These are phyloP conservation scores for Sturnira hondurensis DNA, from an alignment of 2,113 vertebrate species.

Conservation along the genomic window DNA sequence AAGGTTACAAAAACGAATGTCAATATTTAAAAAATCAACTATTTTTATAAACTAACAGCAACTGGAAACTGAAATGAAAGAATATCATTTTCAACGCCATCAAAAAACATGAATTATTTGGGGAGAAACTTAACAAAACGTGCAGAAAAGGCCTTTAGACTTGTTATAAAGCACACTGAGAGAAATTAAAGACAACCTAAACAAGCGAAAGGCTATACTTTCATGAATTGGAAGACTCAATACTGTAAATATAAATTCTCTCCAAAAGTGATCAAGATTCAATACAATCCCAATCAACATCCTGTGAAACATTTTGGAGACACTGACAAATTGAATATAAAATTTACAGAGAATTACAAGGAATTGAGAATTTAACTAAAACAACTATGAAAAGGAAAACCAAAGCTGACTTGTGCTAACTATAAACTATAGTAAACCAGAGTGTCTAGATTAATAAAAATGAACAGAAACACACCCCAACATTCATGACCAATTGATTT, in stretches of 20 bases:
- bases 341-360: background rate
- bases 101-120: background rate
- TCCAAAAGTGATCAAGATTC: background rate
- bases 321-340: background rate
- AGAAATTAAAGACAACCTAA: background rate
- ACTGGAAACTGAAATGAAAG: background rate
- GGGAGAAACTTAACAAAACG: background rate
- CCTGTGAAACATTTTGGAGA: background rate
- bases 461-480: background rate
- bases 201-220: background rate
- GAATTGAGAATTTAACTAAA: background rate
- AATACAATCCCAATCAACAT: background rate
- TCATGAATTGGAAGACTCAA: background rate
- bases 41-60: background rate
- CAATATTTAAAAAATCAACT: background rate
- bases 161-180: background rate
- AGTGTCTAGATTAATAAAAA: background rate
- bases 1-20: background rate
- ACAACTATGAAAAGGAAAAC: background rate
- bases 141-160: background rate
- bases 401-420: background rate
- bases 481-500: background rate
- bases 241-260: background rate
- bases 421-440: background rate
- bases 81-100: background rate